Conservation (phyloP, 1,140 invertebrate genomes). For the Musca vetustissima region DNA sequence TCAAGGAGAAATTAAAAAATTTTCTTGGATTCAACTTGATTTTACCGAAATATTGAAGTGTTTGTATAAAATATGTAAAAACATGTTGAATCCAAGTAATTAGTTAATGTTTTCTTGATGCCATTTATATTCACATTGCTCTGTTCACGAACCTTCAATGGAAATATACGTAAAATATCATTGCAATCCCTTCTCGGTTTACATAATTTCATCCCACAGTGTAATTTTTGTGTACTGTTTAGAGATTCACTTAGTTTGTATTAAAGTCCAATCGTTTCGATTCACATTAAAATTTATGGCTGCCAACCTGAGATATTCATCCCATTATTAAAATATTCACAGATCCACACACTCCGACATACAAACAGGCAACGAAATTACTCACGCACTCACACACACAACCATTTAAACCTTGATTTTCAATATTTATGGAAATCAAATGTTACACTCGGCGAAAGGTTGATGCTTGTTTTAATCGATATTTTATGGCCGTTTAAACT, state of each 20-base stretch:
- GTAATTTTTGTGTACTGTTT: too few relatives aligned
- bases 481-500: slow-evolving; percentile 54
- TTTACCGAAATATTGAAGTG: too few relatives aligned
- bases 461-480: slow-evolving; percentile 49
- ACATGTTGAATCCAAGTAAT: too few relatives aligned
- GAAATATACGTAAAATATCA: too few relatives aligned
- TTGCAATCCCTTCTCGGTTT: too few relatives aligned
- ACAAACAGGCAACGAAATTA: not conserved
- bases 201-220: too few relatives aligned
- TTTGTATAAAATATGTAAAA: too few relatives aligned
- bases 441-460: slow-evolving; percentile 50
- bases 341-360: not conserved
- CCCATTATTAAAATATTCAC: slow-evolving; percentile 14
- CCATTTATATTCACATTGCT: too few relatives aligned
- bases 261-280: slow-evolving; percentile 7
- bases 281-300: slow-evolving; percentile 23
- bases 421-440: not conserved
- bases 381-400: not conserved
- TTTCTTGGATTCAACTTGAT: too few relatives aligned
- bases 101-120: too few relatives aligned
- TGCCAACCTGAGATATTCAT: slow-evolving; percentile 19
- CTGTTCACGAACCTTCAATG: too few relatives aligned
- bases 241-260: not conserved
- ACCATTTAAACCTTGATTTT: not conserved
- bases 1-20: too few relatives aligned